Evolutionary conservation across 2,797 vertebrate species (phyloP).

Genomic region (Cossypha polioptera): DNA sequence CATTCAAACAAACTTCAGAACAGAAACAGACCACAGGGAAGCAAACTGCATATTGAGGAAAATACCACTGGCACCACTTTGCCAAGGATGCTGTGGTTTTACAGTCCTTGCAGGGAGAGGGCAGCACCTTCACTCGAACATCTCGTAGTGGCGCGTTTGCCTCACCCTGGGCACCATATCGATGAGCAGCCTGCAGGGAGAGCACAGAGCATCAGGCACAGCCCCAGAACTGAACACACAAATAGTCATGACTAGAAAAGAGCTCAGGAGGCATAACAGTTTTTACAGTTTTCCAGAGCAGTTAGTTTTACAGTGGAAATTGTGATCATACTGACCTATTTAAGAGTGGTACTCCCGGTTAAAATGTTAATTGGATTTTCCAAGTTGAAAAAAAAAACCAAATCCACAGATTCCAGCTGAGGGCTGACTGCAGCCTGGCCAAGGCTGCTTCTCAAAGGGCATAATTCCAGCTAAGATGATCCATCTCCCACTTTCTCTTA

Average conservation of each 20-base stretch:
- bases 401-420: neutral
- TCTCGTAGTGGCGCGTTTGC: conserved; percentile 94
- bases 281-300: neutral
- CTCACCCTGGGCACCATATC: conserved; percentile 93
- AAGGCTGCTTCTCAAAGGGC: neutral
- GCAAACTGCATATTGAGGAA: conserved; percentile 61
- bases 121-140: conserved; percentile 85
- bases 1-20: conserved; percentile 43
- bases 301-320: neutral
- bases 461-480: neutral
- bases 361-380: conserved; percentile 12
- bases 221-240: neutral
- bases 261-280: neutral
- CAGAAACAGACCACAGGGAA: conserved; percentile 62
- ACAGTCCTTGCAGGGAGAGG: conserved; percentile 27
- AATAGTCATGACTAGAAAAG: rapidly evolving
- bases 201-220: neutral
- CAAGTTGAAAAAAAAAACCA: neutral
- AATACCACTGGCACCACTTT: conserved; percentile 64
- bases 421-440: neutral
- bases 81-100: conserved; percentile 22
- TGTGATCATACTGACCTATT: neutral
- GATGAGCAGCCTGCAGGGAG: conserved; percentile 84
- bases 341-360: neutral
- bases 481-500: neutral